These are phyloP conservation scores for Ochropleura plecta DNA, from an alignment of 2,888 invertebrate species.

Conservation along the genomic window DNA sequence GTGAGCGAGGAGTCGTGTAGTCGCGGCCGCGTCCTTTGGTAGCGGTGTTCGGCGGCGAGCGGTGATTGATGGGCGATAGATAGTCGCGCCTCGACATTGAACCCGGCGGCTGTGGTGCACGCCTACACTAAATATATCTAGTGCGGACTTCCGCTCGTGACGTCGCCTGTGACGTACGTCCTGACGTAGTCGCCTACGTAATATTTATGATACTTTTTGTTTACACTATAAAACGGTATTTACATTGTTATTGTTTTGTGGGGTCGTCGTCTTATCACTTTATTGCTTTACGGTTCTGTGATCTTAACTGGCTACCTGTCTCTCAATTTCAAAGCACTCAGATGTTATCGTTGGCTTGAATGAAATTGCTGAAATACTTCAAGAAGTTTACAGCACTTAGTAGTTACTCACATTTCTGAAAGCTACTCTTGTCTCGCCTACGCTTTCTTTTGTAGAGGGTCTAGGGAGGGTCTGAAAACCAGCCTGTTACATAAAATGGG, in stretches of 20 bases:
- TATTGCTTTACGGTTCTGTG: constrained; percentile 83
- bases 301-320: constrained; percentile 75
- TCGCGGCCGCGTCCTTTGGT: constrained; percentile 62
- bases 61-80: constrained; percentile 90
- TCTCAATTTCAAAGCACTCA: constrained; percentile 48
- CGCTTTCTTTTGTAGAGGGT: not conserved
- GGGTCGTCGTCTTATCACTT: constrained; percentile 87
- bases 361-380: constrained; percentile 30
- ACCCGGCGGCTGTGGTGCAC: constrained; percentile 79
- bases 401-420: not conserved
- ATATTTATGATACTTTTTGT: constrained; percentile 86
- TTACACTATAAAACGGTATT: constrained; percentile 89
- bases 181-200: constrained; percentile 78
- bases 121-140: constrained; percentile 85
- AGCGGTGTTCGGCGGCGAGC: constrained; percentile 61
- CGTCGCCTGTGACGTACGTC: constrained; percentile 82
- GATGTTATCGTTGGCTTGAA: constrained; percentile 53
- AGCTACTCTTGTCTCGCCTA: not conserved
- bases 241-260: constrained; percentile 87
- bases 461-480: constrained; percentile 9
- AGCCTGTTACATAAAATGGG: constrained; percentile 15
- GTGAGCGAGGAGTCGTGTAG: constrained; percentile 50
- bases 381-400: not conserved
- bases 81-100: constrained; percentile 87
- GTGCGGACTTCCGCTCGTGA: constrained; percentile 88